These are phyloP conservation scores for Tyria jacobaeae DNA, from an alignment of 2,888 invertebrate species.

Conservation along the genomic window DNA sequence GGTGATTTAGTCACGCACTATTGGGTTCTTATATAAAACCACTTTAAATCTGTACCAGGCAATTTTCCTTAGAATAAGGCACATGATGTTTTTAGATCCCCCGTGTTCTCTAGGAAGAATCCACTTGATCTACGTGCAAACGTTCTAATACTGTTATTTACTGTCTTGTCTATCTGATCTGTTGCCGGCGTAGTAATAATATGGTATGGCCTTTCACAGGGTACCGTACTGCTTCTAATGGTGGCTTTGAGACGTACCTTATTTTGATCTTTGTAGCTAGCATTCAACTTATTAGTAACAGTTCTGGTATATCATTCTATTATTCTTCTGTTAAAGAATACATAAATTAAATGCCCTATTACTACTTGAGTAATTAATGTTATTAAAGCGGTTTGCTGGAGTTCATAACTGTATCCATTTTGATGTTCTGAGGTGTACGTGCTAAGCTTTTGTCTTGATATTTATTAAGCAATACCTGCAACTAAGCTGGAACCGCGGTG, in stretches of 20 bases:
- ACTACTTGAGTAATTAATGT: not conserved
- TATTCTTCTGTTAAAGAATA: not conserved
- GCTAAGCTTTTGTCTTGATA: not conserved
- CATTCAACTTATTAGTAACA: conserved; percentile 3
- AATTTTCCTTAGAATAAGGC: not conserved
- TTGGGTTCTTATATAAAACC: not conserved
- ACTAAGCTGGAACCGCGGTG: not conserved
- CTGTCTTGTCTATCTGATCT: conserved; percentile 45
- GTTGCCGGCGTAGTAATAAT: conserved; percentile 57
- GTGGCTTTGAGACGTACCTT: conserved; percentile 22
- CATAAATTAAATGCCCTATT: not conserved
- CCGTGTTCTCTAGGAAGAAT: conserved; percentile 34
- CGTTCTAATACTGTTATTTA: conserved; percentile 47
- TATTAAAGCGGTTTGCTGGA: not conserved
- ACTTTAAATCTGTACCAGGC: not conserved
- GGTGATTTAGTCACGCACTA: not conserved
- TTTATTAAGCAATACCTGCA: not conserved
- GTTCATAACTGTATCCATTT: not conserved
- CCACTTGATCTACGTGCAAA: conserved; percentile 30
- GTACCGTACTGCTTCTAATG: conserved; percentile 27
- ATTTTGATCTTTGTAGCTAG: conserved; percentile 1
- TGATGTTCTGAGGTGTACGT: not conserved
- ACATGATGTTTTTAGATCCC: conserved; percentile 7
- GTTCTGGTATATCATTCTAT: not conserved
- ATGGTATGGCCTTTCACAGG: conserved; percentile 38